A percentile compares a stretch with the other conserved stretches of the same genome.
These are phyloP conservation scores for Notoglanidium macrostoma DNA, from an alignment of 2,797 vertebrate species.

Conservation along the genomic window DNA sequence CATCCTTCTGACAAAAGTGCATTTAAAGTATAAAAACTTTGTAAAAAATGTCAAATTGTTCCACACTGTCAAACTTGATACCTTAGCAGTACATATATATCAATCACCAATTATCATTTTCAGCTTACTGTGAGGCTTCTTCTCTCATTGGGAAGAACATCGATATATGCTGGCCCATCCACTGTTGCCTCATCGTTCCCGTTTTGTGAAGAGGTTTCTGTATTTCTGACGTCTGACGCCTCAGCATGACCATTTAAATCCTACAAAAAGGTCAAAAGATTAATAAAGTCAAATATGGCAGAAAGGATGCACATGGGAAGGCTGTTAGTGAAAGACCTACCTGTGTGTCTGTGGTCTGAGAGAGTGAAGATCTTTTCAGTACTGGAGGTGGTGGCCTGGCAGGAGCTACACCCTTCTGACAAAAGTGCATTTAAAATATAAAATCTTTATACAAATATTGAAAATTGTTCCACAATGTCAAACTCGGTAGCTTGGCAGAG, in stretches of 20 bases:
- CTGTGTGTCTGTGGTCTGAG: slow-evolving; percentile 15
- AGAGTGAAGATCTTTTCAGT: background rate
- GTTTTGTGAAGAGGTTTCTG: background rate
- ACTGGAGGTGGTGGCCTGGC: slow-evolving; percentile 4
- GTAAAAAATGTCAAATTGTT: background rate
- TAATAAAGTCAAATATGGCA: background rate
- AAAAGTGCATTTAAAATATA: background rate
- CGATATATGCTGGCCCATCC: background rate
- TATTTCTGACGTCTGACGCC: background rate
- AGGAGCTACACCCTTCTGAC: slow-evolving; percentile 16
- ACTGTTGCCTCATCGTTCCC: background rate
- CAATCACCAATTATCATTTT: background rate
- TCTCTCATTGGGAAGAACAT: background rate
- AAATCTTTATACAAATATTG: background rate
- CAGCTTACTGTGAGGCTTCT: background rate
- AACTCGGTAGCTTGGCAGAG: slow-evolving; percentile 5
- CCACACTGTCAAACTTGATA: background rate
- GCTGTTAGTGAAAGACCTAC: background rate
- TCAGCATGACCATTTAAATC: background rate
- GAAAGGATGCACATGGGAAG: background rate
- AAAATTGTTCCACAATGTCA: background rate
- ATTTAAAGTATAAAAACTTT: background rate
- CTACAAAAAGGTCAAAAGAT: background rate
- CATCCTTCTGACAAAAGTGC: slow-evolving; percentile 20
- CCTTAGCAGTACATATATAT: too few species aligned